Evolutionary conservation across 2,888 invertebrate species (phyloP).

Genomic region (Belgica antarctica): DNA sequence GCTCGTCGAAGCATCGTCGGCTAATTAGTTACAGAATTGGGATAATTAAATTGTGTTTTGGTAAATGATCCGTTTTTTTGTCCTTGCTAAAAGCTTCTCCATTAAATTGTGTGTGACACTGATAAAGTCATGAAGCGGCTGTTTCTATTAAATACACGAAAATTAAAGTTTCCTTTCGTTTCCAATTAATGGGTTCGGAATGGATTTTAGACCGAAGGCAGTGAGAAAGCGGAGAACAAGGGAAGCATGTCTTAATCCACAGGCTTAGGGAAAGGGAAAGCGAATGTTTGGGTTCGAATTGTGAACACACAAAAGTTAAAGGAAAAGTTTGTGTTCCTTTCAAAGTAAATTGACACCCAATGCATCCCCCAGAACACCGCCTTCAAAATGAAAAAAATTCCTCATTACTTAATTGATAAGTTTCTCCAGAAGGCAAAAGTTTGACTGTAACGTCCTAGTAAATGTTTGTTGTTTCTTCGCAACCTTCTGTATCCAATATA

Average conservation of each 20-base stretch:
- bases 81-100: not conserved
- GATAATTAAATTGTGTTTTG: constrained; percentile 17
- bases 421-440: too few relatives aligned
- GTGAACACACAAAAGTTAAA: too few relatives aligned
- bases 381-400: not conserved
- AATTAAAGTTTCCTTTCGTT: not conserved
- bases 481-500: too few relatives aligned
- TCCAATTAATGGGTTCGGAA: not conserved
- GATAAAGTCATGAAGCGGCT: not conserved
- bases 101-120: not conserved
- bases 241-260: not conserved
- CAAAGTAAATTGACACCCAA: not conserved
- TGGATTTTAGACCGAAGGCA: not conserved
- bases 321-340: not conserved
- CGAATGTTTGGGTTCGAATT: too few relatives aligned
- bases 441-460: too few relatives aligned
- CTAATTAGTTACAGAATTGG: not conserved
- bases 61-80: not conserved
- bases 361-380: not conserved
- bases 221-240: not conserved
- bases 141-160: not conserved
- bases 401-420: constrained; percentile 24
- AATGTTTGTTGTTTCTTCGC: too few relatives aligned
- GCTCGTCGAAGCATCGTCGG: not conserved
- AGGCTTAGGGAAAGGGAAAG: too few relatives aligned